Base-by-base conservation (phyloP, 2,888 invertebrate genomes). In the Agrotis exclamationis region DNA sequence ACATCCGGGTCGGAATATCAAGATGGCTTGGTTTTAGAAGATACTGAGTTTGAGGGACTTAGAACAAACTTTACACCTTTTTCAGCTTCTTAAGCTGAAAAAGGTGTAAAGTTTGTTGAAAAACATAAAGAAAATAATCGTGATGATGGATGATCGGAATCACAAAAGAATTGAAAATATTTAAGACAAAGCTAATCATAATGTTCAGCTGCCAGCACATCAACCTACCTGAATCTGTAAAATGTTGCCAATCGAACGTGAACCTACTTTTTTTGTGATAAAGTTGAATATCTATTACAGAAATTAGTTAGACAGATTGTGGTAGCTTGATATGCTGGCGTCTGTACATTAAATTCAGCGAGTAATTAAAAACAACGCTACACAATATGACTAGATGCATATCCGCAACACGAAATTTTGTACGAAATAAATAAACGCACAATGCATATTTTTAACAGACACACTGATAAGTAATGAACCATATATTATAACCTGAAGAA, bases 1-100 rank as follows among this genome's bases (percentile, higher is more conserved):
- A 63, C 53, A 74, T 69, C 69, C 74, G 67, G 56, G 60, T 62
- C 9, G 28, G 16, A 24, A 48, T 28, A 47, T 16, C 22, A 50
- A 3, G 3, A 33, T 39, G 20, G 1, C n/a, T 44, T 20, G 18
- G 48, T 20, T 63, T 48, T 45, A 0, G 20, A 45, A 9, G 22
- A 28, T 28, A n/a, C 5, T 18, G 3, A 28, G 0, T 63, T 20
- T 28, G 20, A 24, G 3, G 16, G n/a, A 9, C 24, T 28, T 24
- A 0, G 1, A 33, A n/a, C n/a, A n/a, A n/a, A n/a, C n/a, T n/a
- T n/a, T n/a, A n/a, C n/a, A n/a, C n/a, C n/a, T n/a, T n/a, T n/a
- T n/a, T n/a, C n/a, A n/a, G n/a, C n/a, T n/a, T 13, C 6, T n/a
- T 28, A n/a, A 33, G 5, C 5, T 53, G 14, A 16, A 24, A 20